A percentile compares a stretch with the other conserved stretches of the same genome.
phyloP scores from a whole-genome alignment of 2,797 vertebrate genomes.

The Delichon dasypus region DNA sequence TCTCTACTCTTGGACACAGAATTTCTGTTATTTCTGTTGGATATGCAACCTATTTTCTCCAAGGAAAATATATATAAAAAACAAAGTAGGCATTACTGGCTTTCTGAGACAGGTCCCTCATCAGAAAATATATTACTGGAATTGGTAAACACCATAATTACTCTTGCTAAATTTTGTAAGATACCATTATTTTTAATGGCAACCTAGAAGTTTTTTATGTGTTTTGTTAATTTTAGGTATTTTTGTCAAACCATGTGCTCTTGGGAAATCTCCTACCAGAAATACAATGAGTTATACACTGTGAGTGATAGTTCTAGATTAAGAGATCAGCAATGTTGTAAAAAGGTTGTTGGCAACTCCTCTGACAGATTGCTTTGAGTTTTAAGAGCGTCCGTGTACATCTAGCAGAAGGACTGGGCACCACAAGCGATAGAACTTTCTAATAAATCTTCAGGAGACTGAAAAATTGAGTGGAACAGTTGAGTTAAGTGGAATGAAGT shows the following conservation, averaged over 20 bases:
- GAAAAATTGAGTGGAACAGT: background rate
- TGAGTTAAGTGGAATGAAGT: constrained; percentile 1
- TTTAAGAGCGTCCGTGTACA: background rate
- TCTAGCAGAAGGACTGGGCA: background rate
- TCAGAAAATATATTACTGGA: background rate
- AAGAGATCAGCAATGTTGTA: background rate
- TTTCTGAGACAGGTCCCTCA: background rate
- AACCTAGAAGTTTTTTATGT: background rate
- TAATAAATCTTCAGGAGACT: constrained; percentile 31
- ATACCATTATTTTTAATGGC: background rate
- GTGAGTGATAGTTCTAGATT: constrained; percentile 3
- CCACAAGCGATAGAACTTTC: constrained; percentile 19
- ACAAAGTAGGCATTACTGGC: background rate
- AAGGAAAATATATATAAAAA: background rate
- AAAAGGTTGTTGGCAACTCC: background rate
- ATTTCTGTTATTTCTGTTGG: background rate
- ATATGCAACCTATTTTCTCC: background rate
- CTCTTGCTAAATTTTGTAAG: background rate
- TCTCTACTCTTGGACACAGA: background rate
- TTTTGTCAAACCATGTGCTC: background rate
- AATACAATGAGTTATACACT: background rate
- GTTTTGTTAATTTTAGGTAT: background rate
- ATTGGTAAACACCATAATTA: background rate
- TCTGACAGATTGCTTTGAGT: constrained; percentile 12
- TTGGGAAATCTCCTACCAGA: background rate